Conservation (phyloP, 2,113 vertebrate genomes). For the Chinchilla lanigera region DNA sequence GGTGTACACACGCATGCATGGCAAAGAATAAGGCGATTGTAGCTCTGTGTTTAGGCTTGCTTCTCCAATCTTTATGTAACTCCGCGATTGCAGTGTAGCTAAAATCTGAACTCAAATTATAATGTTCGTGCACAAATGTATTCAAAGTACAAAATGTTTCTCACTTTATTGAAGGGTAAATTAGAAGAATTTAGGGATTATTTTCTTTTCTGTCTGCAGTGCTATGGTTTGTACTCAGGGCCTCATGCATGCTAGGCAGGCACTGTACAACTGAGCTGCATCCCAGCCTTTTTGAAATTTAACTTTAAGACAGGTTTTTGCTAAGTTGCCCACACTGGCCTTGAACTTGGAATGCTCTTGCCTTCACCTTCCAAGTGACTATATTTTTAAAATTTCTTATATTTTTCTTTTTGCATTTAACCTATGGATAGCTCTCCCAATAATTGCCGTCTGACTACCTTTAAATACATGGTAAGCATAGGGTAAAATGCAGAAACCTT, state of each 20-base stretch:
- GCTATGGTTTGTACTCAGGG: neutral
- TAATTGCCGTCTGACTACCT: neutral
- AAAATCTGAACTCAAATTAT: neutral
- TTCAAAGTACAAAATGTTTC: neutral
- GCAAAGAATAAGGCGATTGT: neutral
- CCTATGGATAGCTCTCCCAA: neutral
- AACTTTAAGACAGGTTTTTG: neutral
- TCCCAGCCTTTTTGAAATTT: neutral
- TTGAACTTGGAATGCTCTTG: neutral
- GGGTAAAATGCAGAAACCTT: neutral
- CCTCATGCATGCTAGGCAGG: neutral
- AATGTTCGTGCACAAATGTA: neutral
- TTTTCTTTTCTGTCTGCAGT: neutral
- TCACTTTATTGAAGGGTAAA: neutral
- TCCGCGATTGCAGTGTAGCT: neutral
- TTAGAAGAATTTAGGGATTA: neutral
- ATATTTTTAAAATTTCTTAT: neutral
- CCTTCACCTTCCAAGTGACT: neutral
- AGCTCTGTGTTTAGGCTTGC: neutral
- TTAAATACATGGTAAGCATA: neutral
- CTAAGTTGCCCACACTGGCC: neutral
- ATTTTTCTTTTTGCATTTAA: constrained; percentile 14
- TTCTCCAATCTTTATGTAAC: neutral
- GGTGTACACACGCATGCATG: rapidly evolving
- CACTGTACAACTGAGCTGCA: neutral